phyloP scores from a whole-genome alignment of 1,140 invertebrate species.

The Drosophila nigromelanica region DNA sequence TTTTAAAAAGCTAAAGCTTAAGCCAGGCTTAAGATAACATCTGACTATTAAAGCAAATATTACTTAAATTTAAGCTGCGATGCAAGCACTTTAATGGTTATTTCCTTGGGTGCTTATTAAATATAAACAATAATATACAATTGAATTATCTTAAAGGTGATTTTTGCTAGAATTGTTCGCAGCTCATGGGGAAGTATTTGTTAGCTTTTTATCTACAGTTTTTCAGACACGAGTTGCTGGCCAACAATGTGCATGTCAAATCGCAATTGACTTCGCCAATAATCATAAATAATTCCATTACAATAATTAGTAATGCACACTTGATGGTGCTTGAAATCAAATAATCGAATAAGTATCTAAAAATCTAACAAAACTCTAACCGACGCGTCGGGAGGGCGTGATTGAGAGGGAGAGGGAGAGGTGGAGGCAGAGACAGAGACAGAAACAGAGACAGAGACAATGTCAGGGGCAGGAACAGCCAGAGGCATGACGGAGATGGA shows the following conservation, averaged over 20 bases:
- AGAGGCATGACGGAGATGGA: conserved; percentile 10
- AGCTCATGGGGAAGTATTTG: conserved; percentile 34
- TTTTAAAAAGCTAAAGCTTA: conserved; percentile 19
- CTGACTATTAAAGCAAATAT: conserved; percentile 19
- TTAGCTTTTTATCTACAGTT: conserved; percentile 14
- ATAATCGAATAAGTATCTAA: conserved; percentile 24
- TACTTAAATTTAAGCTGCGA: neutral
- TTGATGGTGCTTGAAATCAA: conserved; percentile 52
- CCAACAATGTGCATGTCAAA: conserved; percentile 56
- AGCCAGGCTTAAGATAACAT: conserved; percentile 18
- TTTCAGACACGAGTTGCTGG: conserved; percentile 38
- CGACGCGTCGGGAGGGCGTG: neutral
- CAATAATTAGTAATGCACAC: conserved; percentile 74
- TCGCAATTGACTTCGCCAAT: conserved; percentile 45
- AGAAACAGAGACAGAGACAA: neutral
- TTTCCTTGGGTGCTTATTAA: neutral
- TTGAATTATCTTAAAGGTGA: conserved; percentile 24
- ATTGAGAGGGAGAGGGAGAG: neutral
- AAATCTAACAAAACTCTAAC: conserved; percentile 30
- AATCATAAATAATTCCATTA: conserved; percentile 76
- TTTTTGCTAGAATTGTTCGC: conserved; percentile 11
- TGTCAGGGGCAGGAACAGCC: neutral
- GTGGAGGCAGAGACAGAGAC: neutral
- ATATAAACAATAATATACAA: conserved; percentile 17
- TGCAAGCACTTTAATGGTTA: conserved; percentile 18